phyloP scores from a whole-genome alignment of 2,888 invertebrate genomes.

The Drosophila macrospina region DNA sequence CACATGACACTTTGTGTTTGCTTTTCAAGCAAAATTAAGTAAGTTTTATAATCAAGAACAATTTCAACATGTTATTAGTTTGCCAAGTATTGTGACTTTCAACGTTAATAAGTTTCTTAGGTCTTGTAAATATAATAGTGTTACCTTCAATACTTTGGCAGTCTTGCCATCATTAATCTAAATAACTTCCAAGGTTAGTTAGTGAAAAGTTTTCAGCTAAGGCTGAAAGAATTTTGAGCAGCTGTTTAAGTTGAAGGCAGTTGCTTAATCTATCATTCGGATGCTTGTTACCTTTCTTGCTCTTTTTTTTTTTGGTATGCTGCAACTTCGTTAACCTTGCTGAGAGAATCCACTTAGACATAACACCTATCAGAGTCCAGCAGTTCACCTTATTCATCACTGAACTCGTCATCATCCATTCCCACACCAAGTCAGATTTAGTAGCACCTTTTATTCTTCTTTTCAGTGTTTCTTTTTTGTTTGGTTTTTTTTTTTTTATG shows the following conservation, averaged over 20 bases:
- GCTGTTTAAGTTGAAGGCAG: conserved; percentile 29
- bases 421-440: conserved; percentile 54
- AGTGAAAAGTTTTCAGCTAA: conserved; percentile 30
- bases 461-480: conserved; percentile 19
- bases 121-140: neutral
- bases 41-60: neutral
- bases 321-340: conserved; percentile 28
- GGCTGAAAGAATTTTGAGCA: conserved; percentile 36
- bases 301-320: conserved; percentile 6
- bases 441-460: conserved; percentile 41
- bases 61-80: neutral
- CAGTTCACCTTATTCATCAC: conserved; percentile 26
- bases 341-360: conserved; percentile 25
- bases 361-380: conserved; percentile 16
- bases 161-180: conserved; percentile 32
- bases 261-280: conserved; percentile 47
- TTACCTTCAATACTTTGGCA: neutral
- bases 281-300: conserved; percentile 21
- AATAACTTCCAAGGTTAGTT: conserved; percentile 35
- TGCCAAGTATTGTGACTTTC: conserved; percentile 1
- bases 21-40: too few relatives aligned
- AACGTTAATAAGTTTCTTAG: neutral
- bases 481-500: conserved; percentile 21
- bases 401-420: conserved; percentile 41
- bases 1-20: too few relatives aligned